Conservation (phyloP, 2,797 vertebrate genomes). For the Chiroxiphia lanceolata region DNA sequence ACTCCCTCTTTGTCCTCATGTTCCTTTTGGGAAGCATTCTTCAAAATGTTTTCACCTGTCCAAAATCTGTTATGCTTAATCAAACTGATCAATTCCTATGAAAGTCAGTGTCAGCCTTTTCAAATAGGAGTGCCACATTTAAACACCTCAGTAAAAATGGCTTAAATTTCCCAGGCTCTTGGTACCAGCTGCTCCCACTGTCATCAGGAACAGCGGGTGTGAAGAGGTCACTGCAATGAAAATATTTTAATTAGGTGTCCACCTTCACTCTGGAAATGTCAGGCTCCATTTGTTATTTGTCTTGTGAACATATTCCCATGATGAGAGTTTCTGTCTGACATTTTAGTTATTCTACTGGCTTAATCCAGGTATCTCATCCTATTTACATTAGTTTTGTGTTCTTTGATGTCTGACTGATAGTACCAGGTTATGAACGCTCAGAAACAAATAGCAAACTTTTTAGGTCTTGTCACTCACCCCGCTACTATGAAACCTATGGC, state of each 20-base stretch:
- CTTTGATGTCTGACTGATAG: neutral
- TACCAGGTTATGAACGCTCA: neutral
- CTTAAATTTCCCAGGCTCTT: neutral
- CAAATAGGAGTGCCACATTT: neutral
- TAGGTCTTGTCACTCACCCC: neutral
- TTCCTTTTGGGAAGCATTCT: conserved; percentile 30
- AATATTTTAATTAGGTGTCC: neutral
- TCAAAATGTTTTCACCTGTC: conserved; percentile 35
- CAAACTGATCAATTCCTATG: neutral
- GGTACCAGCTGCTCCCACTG: neutral
- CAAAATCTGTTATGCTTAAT: neutral
- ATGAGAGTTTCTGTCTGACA: neutral
- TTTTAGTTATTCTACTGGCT: neutral
- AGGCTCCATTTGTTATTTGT: neutral
- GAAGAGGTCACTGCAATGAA: neutral
- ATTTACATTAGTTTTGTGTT: neutral
- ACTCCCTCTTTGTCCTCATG: neutral
- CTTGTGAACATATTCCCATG: neutral
- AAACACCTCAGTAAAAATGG: neutral
- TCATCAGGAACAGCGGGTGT: neutral
- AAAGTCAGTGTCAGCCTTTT: neutral
- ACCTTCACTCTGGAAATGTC: neutral
- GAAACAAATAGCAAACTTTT: neutral
- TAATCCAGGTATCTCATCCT: neutral
- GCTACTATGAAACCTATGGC: neutral